Base-by-base conservation (phyloP, 2,113 vertebrate genomes). In the Aegithalos caudatus region DNA sequence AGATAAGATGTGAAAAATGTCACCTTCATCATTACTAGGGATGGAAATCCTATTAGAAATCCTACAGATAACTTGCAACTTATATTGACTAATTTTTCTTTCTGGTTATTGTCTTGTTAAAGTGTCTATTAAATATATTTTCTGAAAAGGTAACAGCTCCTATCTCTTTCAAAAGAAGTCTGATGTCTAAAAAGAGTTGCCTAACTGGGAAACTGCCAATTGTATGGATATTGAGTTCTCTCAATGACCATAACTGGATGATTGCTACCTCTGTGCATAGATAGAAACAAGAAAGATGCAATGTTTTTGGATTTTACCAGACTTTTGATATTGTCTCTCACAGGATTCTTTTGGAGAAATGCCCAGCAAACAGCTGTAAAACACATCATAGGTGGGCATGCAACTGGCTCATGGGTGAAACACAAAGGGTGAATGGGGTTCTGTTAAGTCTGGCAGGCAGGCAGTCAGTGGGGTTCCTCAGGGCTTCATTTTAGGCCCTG, bases 351-450 rank as follows among this genome's bases (percentile, higher is more conserved):
- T 18, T 33, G 12, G 8, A 33, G 12, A 73, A 65, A 72, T 20
- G 22, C 28, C 14, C 33, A 72, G 8, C 7, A 33, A 65, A 54
- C 15, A 61, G 24, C 38, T 87, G 13, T n/a, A 11, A 33, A 57
- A 23, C 14, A 28, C 15, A 24, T 50, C 11, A 42, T 11, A 10
- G 0, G 27, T 65, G 18, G 12, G 8, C 0, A 0, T 73, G 37
- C 27, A 51, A 28, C 27, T 20, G 51, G 10, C 14, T 57, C 37
- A 44, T 37, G 44, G 14, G 14, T 51, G 14, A 33, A 44, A 27
- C 12, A 50, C 14, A 20, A 72, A 50, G 1, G 7, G 2, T 8
- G 28, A 57, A 33, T 20, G 54, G 14, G 12, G 6, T 20, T 44
- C 9, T 44, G 10, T 35, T 28, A 12, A 12, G 3, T 42, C 25